Evolutionary conservation across 2,888 invertebrate genomes (phyloP), one percentile per base, ranked within the genome.

Genomic region (Corbicula japonica): DNA sequence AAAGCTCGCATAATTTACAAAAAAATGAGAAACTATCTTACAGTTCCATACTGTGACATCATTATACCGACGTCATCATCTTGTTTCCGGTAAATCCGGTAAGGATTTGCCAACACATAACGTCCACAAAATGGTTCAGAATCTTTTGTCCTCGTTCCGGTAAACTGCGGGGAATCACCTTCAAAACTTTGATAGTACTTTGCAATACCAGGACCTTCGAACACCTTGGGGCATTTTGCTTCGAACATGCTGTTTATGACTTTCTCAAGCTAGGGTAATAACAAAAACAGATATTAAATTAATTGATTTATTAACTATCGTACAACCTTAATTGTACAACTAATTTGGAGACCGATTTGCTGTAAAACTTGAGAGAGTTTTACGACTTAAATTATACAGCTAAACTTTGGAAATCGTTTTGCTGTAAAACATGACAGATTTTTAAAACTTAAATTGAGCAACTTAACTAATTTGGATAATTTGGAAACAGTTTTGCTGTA

Each of bases 121-220:
- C 76, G 32, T 15, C 83, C 83, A 78, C 83, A 83, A 65, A 83
- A 83, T 6, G 83, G 73, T 44, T 83, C 83, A 6, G 80, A 61
- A 28, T 80, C 80, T 46, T 77, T 77, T 1, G 72, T 75, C 26
- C 61, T 44, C 6, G 35, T 48, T 18, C 83, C 80, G 30, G 48
- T 34, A 30, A 69, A 80, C 2, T 32, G 23, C 2, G 35, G 58
- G 1, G 68, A 26, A 35, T 41, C 23, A 0, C 32, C 30, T 54
- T 83, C 83, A 70, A 70, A 83, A 62, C 62, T 77, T 38, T 77
- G 46, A 34, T 72, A 80, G 46, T 65, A 32, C 70, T 77, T 80
- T 12, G 26, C 54, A 4, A 54, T 50, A 0, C 56, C 21, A 10
- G 70, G 26, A 35, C 69, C 69, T 60, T 71, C 71, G 41, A 83